phyloP scores from a whole-genome alignment of 2,113 vertebrate species.

The Semnornis frantzii region DNA sequence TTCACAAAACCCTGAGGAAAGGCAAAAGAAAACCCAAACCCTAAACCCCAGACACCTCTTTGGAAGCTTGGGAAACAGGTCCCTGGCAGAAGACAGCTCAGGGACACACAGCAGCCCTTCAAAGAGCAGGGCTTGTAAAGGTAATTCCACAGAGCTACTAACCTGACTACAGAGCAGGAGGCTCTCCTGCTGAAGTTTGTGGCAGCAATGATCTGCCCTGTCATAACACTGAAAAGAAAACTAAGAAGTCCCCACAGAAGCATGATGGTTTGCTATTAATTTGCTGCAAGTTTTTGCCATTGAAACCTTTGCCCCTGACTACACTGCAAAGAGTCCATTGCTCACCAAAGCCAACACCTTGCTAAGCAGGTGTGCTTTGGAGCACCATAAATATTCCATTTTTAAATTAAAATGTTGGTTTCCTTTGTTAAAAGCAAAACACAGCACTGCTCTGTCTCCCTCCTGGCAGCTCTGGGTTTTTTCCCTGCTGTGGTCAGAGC shows the following conservation, averaged over 20 bases:
- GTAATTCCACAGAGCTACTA: not conserved
- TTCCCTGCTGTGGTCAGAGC: not conserved
- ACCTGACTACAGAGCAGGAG: not conserved
- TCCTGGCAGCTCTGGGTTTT: not conserved
- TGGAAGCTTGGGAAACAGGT: not conserved
- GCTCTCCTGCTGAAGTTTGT: not conserved
- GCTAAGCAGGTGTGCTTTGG: not conserved
- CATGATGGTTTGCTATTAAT: not conserved
- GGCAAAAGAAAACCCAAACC: not conserved
- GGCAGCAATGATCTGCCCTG: not conserved
- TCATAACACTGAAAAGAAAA: not conserved
- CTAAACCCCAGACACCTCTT: not conserved
- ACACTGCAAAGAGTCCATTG: not conserved
- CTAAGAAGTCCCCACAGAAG: not conserved
- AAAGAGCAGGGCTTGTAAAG: not conserved
- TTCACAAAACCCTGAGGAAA: not conserved
- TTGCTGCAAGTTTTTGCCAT: not conserved
- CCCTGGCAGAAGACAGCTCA: not conserved
- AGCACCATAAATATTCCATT: not conserved
- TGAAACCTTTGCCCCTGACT: not conserved
- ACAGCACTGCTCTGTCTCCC: not conserved
- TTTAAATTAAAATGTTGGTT: not conserved
- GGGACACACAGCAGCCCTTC: rapidly evolving
- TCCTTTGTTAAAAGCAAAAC: not conserved
- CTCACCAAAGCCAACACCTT: not conserved